Base-by-base conservation (phyloP, 1,140 invertebrate genomes). In the Drosophila murphyi region DNA sequence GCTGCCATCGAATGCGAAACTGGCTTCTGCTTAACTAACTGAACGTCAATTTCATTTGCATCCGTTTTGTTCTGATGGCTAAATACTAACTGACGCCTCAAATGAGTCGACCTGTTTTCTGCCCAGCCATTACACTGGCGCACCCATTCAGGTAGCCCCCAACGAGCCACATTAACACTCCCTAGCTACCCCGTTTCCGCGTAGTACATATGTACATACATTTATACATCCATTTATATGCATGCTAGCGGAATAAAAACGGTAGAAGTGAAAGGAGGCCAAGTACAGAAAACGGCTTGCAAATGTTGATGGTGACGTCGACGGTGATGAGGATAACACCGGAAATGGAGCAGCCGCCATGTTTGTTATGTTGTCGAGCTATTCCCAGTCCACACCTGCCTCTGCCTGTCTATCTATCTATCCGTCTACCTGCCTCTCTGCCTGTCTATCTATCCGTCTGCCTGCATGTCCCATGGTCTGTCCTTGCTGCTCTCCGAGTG, bases 331-430 rank as follows among this genome's bases (percentile, higher is more conserved):
- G 43, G 62, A 67, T 62, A 35, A 59, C 54, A 76, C 59, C 83
- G 83, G 83, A 88, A 88, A 80, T 88, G 83, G 73, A 88, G 63
- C 82, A 82, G 82, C 79, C 73, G 83, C 83, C 83, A 88, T 88
- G 85, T 87, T 70, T 86, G 69, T 70, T 63, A 78, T 72, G 75
- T 76, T 86, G 75, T 75, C 64, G 74, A 68, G 81, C 76, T 72
- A 70, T 59, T 62, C 64, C 71, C 61, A 48, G 51, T 28, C 45
- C 10, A 12, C 20, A 28, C 35, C 32, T 41, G 34, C 28, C 34
- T 45, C 37, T 41, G 12, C 52, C 31, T 39, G 2, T 43, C 71
- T 28, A 8, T 6, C 62, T 67, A 2, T 45, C 51, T 34, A 29
- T 65, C 37, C n/a, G 3, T 54, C n/a, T 56, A 41, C 62, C 56